phyloP scores from a whole-genome alignment of 2,113 vertebrate genomes.

The Pachypanchax playfairii region DNA sequence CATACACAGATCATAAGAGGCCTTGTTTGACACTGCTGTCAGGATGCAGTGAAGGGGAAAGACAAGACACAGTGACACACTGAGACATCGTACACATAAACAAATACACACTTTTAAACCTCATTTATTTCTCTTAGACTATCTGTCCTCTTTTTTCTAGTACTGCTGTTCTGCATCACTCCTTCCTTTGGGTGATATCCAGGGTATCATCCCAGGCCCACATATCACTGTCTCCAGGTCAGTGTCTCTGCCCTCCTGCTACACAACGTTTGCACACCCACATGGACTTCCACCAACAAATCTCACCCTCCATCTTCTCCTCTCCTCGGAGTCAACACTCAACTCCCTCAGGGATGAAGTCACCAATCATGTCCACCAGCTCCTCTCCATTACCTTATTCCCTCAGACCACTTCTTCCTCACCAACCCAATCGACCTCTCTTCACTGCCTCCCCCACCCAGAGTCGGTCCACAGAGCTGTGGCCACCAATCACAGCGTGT shows the following conservation, averaged over 20 bases:
- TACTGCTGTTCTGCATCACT: neutral
- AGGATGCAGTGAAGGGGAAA: slow-evolving; percentile 80
- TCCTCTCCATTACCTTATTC: slow-evolving; percentile 39
- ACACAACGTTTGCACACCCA: slow-evolving; percentile 17
- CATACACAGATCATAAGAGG: slow-evolving; percentile 73
- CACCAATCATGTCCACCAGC: slow-evolving; percentile 51
- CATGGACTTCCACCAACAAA: slow-evolving; percentile 25
- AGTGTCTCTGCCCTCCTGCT: slow-evolving; percentile 8
- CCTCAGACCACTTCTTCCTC: slow-evolving; percentile 33
- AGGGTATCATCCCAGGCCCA: slow-evolving; percentile 5
- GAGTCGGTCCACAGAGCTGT: slow-evolving; percentile 38
- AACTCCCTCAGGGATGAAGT: slow-evolving; percentile 29
- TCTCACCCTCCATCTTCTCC: slow-evolving; percentile 25
- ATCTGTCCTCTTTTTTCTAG: neutral
- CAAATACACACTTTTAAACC: slow-evolving; percentile 30
- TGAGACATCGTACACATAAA: slow-evolving; percentile 44
- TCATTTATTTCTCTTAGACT: neutral
- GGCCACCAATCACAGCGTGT: slow-evolving; percentile 80
- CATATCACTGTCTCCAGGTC: slow-evolving; percentile 30
- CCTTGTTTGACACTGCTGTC: slow-evolving; percentile 79
- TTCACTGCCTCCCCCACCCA: slow-evolving; percentile 21
- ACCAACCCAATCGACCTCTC: slow-evolving; percentile 39
- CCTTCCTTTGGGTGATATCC: slow-evolving; percentile 10
- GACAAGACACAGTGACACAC: slow-evolving; percentile 70
- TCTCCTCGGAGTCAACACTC: slow-evolving; percentile 41